Conservation (phyloP, 2,888 invertebrate genomes). For the Chrysolina americana region DNA sequence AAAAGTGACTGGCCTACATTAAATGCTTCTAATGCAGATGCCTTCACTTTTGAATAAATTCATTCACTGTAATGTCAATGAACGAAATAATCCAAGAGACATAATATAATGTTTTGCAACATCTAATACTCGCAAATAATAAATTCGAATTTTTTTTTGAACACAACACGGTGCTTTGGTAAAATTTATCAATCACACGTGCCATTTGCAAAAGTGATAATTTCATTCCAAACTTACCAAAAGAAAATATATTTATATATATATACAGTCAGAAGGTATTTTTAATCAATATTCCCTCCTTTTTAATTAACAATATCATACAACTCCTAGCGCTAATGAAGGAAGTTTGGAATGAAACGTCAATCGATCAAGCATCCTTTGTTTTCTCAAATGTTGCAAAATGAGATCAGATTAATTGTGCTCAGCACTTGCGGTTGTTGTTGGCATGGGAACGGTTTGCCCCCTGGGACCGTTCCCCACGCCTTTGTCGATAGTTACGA, state of each 20-base stretch:
- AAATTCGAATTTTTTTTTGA: conserved; percentile 58
- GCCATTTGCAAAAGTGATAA: conserved; percentile 46
- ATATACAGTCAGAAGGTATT: conserved; percentile 58
- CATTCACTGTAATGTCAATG: conserved; percentile 39
- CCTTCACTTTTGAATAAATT: not conserved
- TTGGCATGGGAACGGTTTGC: conserved; percentile 70
- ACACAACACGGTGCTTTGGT: conserved; percentile 70
- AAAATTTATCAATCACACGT: conserved; percentile 56
- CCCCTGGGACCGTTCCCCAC: conserved; percentile 70
- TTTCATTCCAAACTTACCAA: conserved; percentile 52
- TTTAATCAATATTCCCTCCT: conserved; percentile 66
- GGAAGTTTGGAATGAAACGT: conserved; percentile 49
- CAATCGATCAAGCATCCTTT: not conserved
- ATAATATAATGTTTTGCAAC: conserved; percentile 50
- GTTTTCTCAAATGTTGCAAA: conserved; percentile 50
- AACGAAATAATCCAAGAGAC: conserved; percentile 45
- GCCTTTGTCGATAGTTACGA: conserved; percentile 69
- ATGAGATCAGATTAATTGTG: conserved; percentile 63
- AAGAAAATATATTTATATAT: conserved; percentile 36
- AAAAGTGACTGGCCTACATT: conserved; percentile 16
- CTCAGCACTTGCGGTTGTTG: conserved; percentile 73
- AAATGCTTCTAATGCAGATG: conserved; percentile 21
- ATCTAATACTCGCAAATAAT: conserved; percentile 47
- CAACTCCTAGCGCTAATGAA: conserved; percentile 24
- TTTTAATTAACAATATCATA: conserved; percentile 46